A percentile compares a stretch with the other conserved stretches of the same genome.
These are phyloP conservation scores for Crenuchus spilurus DNA, from an alignment of 2,797 vertebrate species.

Conservation along the genomic window DNA sequence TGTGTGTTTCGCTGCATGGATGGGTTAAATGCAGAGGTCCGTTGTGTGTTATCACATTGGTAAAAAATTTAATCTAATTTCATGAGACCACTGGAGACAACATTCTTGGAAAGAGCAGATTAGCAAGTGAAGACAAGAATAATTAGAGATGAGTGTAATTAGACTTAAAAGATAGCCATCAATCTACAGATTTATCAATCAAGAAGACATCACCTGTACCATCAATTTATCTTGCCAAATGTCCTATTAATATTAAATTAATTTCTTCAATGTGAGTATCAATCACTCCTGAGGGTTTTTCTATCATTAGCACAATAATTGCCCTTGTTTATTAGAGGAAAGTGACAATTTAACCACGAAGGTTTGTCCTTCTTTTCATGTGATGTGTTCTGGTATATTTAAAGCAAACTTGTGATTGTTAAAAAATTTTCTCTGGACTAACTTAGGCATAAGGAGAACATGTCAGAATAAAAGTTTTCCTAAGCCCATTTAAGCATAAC, in stretches of 20 bases:
- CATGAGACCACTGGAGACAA: neutral
- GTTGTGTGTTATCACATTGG: too few species aligned
- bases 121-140: neutral
- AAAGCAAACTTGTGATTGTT: neutral
- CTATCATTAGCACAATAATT: slow-evolving; percentile 81
- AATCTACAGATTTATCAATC: slow-evolving; percentile 77
- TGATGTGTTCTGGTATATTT: neutral
- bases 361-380: neutral
- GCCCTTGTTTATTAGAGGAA: slow-evolving; percentile 81
- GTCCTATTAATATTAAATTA: slow-evolving; percentile 82
- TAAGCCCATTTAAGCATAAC: neutral
- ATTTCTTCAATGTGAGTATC: slow-evolving; percentile 76
- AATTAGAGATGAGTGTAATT: slow-evolving; percentile 19
- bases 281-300: slow-evolving; percentile 74
- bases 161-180: slow-evolving; percentile 71
- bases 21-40: too few species aligned
- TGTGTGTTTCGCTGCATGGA: too few species aligned
- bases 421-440: neutral
- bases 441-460: neutral
- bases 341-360: slow-evolving; percentile 61
- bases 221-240: slow-evolving; percentile 82
- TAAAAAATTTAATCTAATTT: neutral
- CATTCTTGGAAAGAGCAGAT: neutral
- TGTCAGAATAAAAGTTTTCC: neutral
- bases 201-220: slow-evolving; percentile 70